A percentile compares a stretch with the other conserved stretches of the same genome.
Evolutionary conservation across 2,797 vertebrate genomes (phyloP).

Genomic region (Meriones psammophilus): DNA sequence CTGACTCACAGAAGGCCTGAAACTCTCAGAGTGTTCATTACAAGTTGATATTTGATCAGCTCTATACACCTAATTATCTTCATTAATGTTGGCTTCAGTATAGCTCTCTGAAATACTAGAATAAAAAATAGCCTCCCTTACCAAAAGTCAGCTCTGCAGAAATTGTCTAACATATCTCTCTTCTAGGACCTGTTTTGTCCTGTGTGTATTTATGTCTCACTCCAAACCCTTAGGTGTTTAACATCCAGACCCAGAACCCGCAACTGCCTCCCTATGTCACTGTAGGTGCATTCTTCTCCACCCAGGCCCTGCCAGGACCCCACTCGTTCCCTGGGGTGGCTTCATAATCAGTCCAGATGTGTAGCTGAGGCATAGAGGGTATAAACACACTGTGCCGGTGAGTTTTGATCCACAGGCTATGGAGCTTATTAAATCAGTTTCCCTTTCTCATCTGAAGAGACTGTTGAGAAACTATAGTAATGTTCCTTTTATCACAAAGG

Average conservation of each 20-base stretch:
- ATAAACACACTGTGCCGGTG: background rate
- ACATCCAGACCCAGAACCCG: background rate
- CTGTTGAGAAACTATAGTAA: accelerated
- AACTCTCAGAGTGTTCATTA: background rate
- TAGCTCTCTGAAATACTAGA: background rate
- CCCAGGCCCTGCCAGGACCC: background rate
- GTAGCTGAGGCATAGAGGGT: background rate
- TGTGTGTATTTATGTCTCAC: background rate
- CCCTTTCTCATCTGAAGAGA: background rate
- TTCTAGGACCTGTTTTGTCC: background rate
- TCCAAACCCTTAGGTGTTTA: background rate
- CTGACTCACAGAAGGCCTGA: background rate
- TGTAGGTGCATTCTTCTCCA: background rate
- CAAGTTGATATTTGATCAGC: slow-evolving; percentile 48
- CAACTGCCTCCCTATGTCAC: background rate
- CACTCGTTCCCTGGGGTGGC: too few relatives aligned
- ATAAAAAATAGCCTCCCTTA: background rate
- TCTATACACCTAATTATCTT: slow-evolving; percentile 37
- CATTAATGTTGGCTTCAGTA: background rate
- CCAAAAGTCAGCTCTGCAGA: background rate
- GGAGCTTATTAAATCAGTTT: background rate
- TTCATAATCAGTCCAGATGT: too few relatives aligned
- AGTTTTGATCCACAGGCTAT: background rate
- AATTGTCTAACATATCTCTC: background rate
- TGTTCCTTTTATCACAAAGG: accelerated